Evolutionary conservation across 2,888 invertebrate genomes (phyloP), one percentile per base, ranked within the genome.

Genomic region (Eupithecia pulchellata): DNA sequence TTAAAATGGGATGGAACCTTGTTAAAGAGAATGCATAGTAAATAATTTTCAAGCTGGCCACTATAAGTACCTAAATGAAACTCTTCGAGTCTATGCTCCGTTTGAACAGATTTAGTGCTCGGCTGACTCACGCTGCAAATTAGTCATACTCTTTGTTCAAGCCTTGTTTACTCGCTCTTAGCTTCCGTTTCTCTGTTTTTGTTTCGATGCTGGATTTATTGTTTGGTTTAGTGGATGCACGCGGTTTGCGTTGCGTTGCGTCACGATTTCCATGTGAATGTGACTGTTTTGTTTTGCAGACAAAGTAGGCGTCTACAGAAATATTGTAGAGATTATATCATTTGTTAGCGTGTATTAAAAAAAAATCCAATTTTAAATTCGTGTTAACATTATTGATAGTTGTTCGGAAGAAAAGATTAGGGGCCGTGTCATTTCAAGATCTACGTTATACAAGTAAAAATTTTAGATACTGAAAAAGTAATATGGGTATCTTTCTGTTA

Each of bases 111-210:
- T 84, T 88, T 86, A 87, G 85, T 87, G 81, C 81, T 82, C 77
- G 81, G 73, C 74, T 87, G 88, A 87, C 79, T 87, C 87, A 87
- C 84, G 76, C 79, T 80, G 77, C 80, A 83, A 85, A 86, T 88
- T 87, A 88, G 87, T 87, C 87, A 87, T 85, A 81, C 78, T 83
- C 87, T 87, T 86, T 87, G 87, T 87, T 84, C 79, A 79, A 82
- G 77, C 82, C 76, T 77, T 78, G 78, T 80, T 84, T 81, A 79
- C 77, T 78, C 74, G 78, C 76, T 79, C 78, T 78, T 69, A 39
- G 68, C 71, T 76, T 75, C 75, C 75, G 75, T 70, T 68, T 67
- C 34, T 65, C 39, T 72, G 69, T 67, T 72, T n/a, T 68, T 68
- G 72, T 68, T 71, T 68, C 66, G 62, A 71, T 74, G 69, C 61